These are phyloP conservation scores for Cryptotis parvus DNA, from an alignment of 2,113 vertebrate genomes.

Conservation along the genomic window DNA sequence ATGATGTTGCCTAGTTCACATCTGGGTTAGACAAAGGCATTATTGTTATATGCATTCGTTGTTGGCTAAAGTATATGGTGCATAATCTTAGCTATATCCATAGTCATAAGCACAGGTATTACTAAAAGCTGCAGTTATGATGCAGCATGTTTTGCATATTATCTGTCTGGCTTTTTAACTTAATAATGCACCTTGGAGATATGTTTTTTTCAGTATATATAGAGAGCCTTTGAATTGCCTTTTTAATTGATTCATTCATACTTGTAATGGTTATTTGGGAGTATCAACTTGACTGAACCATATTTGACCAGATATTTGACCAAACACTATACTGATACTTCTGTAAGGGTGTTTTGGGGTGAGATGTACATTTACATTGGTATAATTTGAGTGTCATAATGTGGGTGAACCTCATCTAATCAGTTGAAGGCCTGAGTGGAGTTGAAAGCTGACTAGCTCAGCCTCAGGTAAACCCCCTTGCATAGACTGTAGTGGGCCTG, in stretches of 20 bases:
- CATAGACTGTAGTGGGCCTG: neutral
- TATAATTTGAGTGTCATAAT: neutral
- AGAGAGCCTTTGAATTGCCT: neutral
- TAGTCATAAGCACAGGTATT: neutral
- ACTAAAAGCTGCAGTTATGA: neutral
- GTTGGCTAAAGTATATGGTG: neutral
- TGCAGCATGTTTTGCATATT: neutral
- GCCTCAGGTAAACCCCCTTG: neutral
- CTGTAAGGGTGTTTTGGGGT: neutral
- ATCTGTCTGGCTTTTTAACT: neutral
- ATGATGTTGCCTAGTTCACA: too few species aligned
- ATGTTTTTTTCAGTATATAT: neutral
- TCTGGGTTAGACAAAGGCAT: too few species aligned
- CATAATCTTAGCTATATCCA: neutral
- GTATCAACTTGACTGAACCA: neutral
- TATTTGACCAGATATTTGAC: neutral
- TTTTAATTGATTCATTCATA: neutral
- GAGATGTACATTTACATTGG: slow-evolving; percentile 9
- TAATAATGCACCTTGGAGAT: neutral
- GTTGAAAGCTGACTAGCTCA: too few species aligned
- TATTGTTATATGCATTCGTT: too few species aligned
- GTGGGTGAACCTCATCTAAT: neutral
- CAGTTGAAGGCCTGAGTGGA: neutral
- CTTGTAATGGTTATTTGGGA: neutral
- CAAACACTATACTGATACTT: slow-evolving; percentile 14